Evolutionary conservation across 2,797 vertebrate species (phyloP).

Genomic region (Danio aesculapii): DNA sequence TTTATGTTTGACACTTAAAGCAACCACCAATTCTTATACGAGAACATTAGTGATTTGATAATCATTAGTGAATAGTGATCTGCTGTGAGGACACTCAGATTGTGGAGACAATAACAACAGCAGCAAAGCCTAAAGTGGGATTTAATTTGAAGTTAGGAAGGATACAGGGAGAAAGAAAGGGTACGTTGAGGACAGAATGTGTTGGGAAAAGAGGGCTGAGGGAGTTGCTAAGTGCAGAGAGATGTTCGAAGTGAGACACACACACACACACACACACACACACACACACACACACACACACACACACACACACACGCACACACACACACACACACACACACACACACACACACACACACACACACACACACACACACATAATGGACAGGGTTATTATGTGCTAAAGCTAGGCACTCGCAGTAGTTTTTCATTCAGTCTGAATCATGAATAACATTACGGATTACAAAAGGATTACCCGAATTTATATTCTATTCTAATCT

Average conservation of each 20-base stretch:
- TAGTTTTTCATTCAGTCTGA: conserved; percentile 47
- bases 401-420: conserved; percentile 20
- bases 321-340: conserved; percentile 22
- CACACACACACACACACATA: conserved; percentile 2
- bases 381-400: conserved; percentile 6
- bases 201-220: conserved; percentile 35
- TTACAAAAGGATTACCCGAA: conserved; percentile 50
- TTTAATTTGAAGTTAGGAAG: neutral
- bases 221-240: conserved; percentile 55
- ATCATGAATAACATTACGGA: conserved; percentile 50
- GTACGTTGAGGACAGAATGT: conserved; percentile 11
- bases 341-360: conserved; percentile 5
- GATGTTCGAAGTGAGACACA: conserved; percentile 40
- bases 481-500: conserved; percentile 45
- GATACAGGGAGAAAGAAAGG: neutral
- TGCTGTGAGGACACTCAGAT: conserved; percentile 24
- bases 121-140: conserved; percentile 13
- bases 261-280: neutral
- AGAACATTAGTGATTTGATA: conserved; percentile 39
- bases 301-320: conserved; percentile 15
- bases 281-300: conserved; percentile 12
- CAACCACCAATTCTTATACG: neutral
- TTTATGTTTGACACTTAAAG: too few species aligned
- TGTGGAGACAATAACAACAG: conserved; percentile 24
- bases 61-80: conserved; percentile 28